Percentiles rank a stretch among this genome's conserved stretches.
These are phyloP conservation scores for Stratiomys singularior DNA, from an alignment of 2,888 invertebrate species.

Conservation along the genomic window DNA sequence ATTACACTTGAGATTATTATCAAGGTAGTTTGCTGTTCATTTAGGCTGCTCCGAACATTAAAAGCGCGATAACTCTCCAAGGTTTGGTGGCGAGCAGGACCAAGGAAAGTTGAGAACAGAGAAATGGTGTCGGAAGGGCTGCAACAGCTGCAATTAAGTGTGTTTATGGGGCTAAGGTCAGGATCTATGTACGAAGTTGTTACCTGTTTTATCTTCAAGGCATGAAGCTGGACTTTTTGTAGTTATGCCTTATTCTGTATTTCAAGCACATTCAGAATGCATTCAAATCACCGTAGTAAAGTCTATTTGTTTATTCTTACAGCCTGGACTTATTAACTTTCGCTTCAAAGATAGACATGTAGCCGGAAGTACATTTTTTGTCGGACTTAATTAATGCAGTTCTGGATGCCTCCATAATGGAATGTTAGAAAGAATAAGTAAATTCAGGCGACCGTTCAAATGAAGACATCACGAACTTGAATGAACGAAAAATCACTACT, in stretches of 20 bases:
- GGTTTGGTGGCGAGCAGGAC: background rate
- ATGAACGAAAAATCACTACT: too few species aligned
- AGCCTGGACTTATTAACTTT: too few species aligned
- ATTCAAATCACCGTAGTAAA: too few species aligned
- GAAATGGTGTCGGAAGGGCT: background rate
- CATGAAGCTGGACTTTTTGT: background rate
- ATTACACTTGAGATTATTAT: conserved; percentile 20
- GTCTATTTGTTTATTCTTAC: too few species aligned
- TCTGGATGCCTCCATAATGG: too few species aligned
- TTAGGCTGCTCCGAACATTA: background rate
- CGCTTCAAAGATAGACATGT: too few species aligned
- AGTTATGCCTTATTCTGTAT: background rate
- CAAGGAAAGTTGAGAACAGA: background rate
- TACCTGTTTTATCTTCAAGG: background rate
- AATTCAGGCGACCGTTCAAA: too few species aligned
- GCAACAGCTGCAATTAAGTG: background rate
- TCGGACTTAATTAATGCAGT: too few species aligned
- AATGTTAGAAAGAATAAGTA: too few species aligned
- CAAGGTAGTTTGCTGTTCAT: conserved; percentile 36
- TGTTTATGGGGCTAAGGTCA: conserved; percentile 14
- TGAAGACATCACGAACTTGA: too few species aligned
- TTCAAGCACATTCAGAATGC: background rate
- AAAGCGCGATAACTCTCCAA: conserved; percentile 12
- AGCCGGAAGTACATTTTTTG: too few species aligned
- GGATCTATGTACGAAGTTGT: background rate